phyloP scores from a whole-genome alignment of 2,797 vertebrate genomes.

The Lagocephalus sceleratus region DNA sequence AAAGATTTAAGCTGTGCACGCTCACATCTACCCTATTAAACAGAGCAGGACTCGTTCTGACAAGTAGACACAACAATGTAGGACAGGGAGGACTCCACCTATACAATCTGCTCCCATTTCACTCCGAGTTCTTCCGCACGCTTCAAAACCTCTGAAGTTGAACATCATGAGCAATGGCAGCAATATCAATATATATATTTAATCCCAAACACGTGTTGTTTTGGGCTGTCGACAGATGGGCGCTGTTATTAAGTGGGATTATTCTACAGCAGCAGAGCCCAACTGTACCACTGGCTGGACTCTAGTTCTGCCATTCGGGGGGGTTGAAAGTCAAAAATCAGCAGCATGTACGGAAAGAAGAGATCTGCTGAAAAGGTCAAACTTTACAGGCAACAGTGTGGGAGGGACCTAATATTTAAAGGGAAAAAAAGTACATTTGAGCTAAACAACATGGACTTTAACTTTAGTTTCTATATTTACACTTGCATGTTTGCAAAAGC shows the following conservation, averaged over 20 bases:
- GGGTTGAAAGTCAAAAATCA: neutral
- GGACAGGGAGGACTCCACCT: conserved; percentile 1
- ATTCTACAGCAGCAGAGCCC: conserved; percentile 9
- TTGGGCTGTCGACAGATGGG: conserved; percentile 19
- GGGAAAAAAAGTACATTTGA: neutral
- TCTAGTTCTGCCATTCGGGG: neutral
- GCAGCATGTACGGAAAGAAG: neutral
- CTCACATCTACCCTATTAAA: conserved; percentile 39
- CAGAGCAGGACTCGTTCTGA: conserved; percentile 22
- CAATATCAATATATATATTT: neutral
- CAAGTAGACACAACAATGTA: conserved; percentile 19
- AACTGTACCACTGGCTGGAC: neutral
- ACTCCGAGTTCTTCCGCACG: conserved; percentile 1
- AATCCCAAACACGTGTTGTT: neutral
- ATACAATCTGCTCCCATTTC: conserved; percentile 13
- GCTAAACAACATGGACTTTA: neutral
- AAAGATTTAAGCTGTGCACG: conserved; percentile 15
- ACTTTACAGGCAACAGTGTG: neutral
- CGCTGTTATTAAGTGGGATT: conserved; percentile 6
- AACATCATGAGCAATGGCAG: conserved; percentile 1
- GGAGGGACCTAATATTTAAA: neutral
- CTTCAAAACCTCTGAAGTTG: conserved; percentile 6
- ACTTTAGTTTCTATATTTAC: conserved; percentile 8
- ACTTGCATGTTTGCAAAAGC: conserved; percentile 9
- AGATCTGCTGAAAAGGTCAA: no score